Evolutionary conservation across 2,888 invertebrate genomes (phyloP).

Genomic region (Drosophila conformis): DNA sequence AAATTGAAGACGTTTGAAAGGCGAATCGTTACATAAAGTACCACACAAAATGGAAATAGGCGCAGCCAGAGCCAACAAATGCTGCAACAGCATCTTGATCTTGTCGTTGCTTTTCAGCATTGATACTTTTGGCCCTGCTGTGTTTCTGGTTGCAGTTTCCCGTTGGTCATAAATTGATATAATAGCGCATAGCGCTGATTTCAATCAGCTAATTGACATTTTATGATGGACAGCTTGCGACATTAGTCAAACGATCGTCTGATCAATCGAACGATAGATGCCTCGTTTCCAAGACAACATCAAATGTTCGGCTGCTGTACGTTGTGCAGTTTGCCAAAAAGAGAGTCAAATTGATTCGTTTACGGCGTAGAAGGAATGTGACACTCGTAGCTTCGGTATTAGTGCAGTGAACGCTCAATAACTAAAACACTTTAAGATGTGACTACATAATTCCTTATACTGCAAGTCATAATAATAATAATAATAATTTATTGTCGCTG

Average conservation of each 20-base stretch:
- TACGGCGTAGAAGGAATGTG: neutral
- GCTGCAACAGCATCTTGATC: slow-evolving; percentile 50
- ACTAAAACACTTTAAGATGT: neutral
- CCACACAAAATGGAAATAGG: slow-evolving; percentile 60
- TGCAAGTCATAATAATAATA: neutral
- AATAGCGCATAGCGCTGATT: slow-evolving; percentile 66
- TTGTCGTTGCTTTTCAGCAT: slow-evolving; percentile 58
- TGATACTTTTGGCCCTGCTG: slow-evolving; percentile 9
- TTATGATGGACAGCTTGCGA: slow-evolving; percentile 67
- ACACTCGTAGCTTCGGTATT: neutral
- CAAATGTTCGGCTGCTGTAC: slow-evolving; percentile 12
- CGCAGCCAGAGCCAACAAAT: slow-evolving; percentile 40
- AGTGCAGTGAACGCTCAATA: neutral
- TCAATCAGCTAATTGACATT: slow-evolving; percentile 77
- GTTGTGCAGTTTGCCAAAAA: slow-evolving; percentile 23
- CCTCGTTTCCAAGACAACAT: slow-evolving; percentile 24
- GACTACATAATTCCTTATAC: neutral
- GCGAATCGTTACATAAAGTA: slow-evolving; percentile 74
- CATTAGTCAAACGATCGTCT: slow-evolving; percentile 31
- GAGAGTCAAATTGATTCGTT: slow-evolving; percentile 36
- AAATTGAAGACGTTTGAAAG: slow-evolving; percentile 56
- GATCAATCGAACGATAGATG: slow-evolving; percentile 1
- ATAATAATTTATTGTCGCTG: neutral
- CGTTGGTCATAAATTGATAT: slow-evolving; percentile 70
- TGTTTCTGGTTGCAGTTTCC: slow-evolving; percentile 48